Evolutionary conservation across 2,797 vertebrate genomes (phyloP), one percentile per base, ranked within the genome.

Genomic region (Chrysocyon brachyurus): DNA sequence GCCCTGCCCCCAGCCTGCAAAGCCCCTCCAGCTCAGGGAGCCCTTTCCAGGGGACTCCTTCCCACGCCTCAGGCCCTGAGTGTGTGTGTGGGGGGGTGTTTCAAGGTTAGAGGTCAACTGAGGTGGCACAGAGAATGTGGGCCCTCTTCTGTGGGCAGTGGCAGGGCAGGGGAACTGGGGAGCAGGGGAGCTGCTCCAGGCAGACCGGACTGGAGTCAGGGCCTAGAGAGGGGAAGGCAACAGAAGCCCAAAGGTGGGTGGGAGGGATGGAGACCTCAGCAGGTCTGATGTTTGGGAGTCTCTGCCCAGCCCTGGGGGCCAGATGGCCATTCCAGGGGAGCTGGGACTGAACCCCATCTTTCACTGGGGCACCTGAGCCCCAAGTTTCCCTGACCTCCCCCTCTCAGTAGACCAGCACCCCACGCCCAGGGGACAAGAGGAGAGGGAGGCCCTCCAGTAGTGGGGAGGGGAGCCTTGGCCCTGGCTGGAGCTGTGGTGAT

Each of bases 231-330:
- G 7, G 12, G 57, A 28, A 26, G 24, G 36, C 11, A 11, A 36
- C 8, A 12, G 36, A 57, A 36, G 8, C 12, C 31, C 40, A 33
- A 15, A 3, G 6, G 12, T 1, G 52, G 17, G 46, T 12, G 31
- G 79, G 17, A 85, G 15, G 15, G 11, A 21, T 21, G 36, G 59
- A 83, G 66, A 31, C 31, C 66, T 24, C 36, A 22, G 49, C 77
- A 19, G 61, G 52, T 28, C 40, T 56, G 57, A 40, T 15, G 5
- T 66, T 66, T 61, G 28, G 57, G 64, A 28, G 12, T 82, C 73
- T 46, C 16, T 1, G 24, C 2, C 16, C 54, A 31, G 11, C 9
- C 14, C 12, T 2, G 1, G 21, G 70, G 33, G 19, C n/a, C 2
- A 0, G 22, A 40, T 15, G 28, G 28, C 2, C 57, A 40, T 40